Evolutionary conservation across 2,888 invertebrate genomes (phyloP).

Genomic region (Creontiades dilutus): DNA sequence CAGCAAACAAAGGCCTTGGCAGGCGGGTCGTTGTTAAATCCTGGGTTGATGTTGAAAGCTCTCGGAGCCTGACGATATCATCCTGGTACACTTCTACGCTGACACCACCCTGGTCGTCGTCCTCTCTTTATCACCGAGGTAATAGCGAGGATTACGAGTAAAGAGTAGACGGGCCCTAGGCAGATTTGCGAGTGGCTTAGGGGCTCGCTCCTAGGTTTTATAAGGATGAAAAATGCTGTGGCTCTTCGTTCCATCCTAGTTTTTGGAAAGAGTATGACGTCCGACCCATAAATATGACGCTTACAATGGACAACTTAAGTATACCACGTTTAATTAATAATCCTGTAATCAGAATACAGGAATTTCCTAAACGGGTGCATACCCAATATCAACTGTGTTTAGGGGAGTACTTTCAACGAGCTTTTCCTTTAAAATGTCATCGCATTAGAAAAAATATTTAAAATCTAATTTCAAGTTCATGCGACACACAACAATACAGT

Average conservation of each 20-base stretch:
- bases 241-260: not conserved
- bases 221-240: not conserved
- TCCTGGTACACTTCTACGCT: not conserved
- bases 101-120: not conserved
- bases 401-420: too few relatives aligned
- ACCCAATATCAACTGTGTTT: too few relatives aligned
- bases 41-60: conserved; percentile 2
- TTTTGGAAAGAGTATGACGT: not conserved
- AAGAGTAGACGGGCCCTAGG: conserved; percentile 5
- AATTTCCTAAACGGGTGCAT: too few relatives aligned
- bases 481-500: too few relatives aligned
- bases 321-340: too few relatives aligned
- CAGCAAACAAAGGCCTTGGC: not conserved
- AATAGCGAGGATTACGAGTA: not conserved
- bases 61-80: conserved; percentile 1
- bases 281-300: not conserved
- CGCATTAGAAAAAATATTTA: too few relatives aligned
- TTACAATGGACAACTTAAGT: not conserved
- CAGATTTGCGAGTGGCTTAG: conserved; percentile 25
- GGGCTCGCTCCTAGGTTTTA: conserved; percentile 2
- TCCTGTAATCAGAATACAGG: too few relatives aligned
- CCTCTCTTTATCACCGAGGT: conserved; percentile 25
- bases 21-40: not conserved
- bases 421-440: too few relatives aligned
- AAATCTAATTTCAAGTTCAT: too few relatives aligned